Evolutionary conservation across 2,113 vertebrate species (phyloP), one percentile per base, ranked within the genome.

Genomic region (Scophthalmus maximus): DNA sequence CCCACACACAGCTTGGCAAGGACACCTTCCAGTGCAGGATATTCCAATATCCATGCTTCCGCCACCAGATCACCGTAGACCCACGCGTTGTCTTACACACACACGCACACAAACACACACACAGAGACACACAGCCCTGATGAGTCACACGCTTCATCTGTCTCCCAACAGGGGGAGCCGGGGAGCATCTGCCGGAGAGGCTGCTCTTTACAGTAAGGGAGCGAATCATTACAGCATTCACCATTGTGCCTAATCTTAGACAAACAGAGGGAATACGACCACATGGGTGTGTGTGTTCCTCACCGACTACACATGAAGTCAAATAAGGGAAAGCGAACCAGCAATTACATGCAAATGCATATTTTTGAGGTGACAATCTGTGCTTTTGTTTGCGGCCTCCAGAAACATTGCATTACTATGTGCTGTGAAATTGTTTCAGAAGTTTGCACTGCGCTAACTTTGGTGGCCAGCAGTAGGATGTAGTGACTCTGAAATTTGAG

Each of bases 131-230:
- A 73, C 82, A 82, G 83, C 90, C 76, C 63, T 72, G 85, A 83
- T 86, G 79, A 88, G 79, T 91, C 88, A 91, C 82, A 89, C 47
- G 90, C 92, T 93, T 93, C 91, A 92, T 93, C 90, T 78, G 86
- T 93, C 92, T 93, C 92, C 90, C 93, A 91, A 86, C 90, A 94
- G 92, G 91, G 92, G 88, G 93, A 91, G 91, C 89, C 20, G 81
- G 38, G 68, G 86, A 87, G 86, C 88, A 92, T 91, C 90, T 91
- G 87, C 82, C 57, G 47, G 76, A 69, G 46, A 64, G 59, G 47
- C 55, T 38, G 55, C 58, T 44, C 49, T 53, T 74, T 82, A 83
- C 55, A 71, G 82, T 72, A 51, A 77, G 66, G 69, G 71, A 72
- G 64, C 60, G 57, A 73, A 70, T 76, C 76, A 52, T 60, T 72